Percentiles rank a stretch among this genome's conserved stretches.
These are phyloP conservation scores for Vombatus ursinus DNA, from an alignment of 2,113 vertebrate species.

Conservation along the genomic window DNA sequence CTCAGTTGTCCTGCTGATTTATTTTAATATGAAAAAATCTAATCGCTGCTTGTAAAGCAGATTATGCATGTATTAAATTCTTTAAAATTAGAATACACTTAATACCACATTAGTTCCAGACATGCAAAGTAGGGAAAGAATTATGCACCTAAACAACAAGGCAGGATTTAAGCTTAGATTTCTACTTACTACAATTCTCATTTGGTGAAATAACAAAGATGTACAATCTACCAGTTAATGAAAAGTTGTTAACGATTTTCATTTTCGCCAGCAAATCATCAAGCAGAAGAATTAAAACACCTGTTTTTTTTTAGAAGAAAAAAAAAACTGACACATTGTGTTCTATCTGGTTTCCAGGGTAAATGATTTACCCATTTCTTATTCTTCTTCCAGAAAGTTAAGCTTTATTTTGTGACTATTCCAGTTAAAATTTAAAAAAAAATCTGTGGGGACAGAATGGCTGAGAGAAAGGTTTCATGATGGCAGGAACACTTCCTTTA, in stretches of 20 bases:
- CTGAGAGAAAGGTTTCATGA: slow-evolving; percentile 35
- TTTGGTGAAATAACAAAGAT: slow-evolving; percentile 67
- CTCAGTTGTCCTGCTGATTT: slow-evolving; percentile 85
- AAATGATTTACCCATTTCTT: slow-evolving; percentile 31
- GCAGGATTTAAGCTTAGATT: slow-evolving; percentile 63
- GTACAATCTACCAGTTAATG: slow-evolving; percentile 65
- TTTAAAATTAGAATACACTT: slow-evolving; percentile 90
- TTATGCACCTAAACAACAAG: slow-evolving; percentile 74
- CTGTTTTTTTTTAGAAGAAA: slow-evolving; percentile 33
- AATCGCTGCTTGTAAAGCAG: slow-evolving; percentile 89
- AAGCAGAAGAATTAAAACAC: slow-evolving; percentile 66
- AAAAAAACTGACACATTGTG: not conserved
- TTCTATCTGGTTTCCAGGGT: slow-evolving; percentile 36
- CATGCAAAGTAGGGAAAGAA: slow-evolving; percentile 85
- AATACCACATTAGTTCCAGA: slow-evolving; percentile 87
- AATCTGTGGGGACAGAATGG: slow-evolving; percentile 38
- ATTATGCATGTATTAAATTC: slow-evolving; percentile 91
- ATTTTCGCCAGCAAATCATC: slow-evolving; percentile 37
- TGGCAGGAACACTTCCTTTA: not conserved
- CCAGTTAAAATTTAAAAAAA: slow-evolving; percentile 42
- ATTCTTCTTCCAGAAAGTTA: slow-evolving; percentile 49
- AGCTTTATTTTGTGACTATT: slow-evolving; percentile 62
- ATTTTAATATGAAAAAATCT: slow-evolving; percentile 88
- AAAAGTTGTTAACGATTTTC: slow-evolving; percentile 66
- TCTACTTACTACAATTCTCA: slow-evolving; percentile 58